Evolutionary conservation across 1,140 invertebrate genomes (phyloP).

Genomic region (Nautilus pompilius): DNA sequence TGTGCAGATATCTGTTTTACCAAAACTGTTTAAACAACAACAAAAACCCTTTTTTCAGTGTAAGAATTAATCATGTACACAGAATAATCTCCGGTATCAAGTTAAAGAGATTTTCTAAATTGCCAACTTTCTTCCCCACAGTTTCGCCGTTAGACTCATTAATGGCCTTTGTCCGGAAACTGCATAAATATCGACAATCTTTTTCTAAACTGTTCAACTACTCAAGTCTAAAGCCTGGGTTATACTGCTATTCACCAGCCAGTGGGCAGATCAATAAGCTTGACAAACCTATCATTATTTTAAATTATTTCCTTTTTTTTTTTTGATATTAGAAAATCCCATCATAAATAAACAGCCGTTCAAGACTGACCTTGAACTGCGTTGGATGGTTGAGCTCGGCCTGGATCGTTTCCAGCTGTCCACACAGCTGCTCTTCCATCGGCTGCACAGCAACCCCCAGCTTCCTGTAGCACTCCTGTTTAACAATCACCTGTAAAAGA

Average conservation of each 20-base stretch:
- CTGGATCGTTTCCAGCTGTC: constrained; percentile 79
- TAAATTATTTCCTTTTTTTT: neutral
- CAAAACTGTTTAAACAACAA: neutral
- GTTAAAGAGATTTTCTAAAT: too few relatives aligned
- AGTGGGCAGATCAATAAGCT: neutral
- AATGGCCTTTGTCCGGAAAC: too few relatives aligned
- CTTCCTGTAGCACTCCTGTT: constrained; percentile 82
- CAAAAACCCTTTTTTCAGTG: neutral
- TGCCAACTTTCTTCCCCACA: too few relatives aligned
- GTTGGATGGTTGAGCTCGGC: constrained; percentile 84
- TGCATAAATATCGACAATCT: too few relatives aligned
- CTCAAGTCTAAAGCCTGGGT: neutral
- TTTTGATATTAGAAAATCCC: neutral
- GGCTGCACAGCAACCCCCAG: constrained; percentile 79
- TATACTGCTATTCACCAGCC: neutral
- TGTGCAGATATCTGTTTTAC: neutral
- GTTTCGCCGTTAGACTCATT: too few relatives aligned
- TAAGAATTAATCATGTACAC: neutral
- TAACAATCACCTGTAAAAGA: constrained; percentile 73
- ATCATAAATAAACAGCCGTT: neutral
- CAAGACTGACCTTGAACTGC: constrained; percentile 74
- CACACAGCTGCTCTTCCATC: constrained; percentile 83
- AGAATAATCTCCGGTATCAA: too few relatives aligned
- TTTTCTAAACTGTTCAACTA: too few relatives aligned
- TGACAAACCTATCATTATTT: neutral